Percentiles rank a stretch among this genome's conserved stretches.
Evolutionary conservation across 2,797 vertebrate genomes (phyloP).

Genomic region (Huso huso): DNA sequence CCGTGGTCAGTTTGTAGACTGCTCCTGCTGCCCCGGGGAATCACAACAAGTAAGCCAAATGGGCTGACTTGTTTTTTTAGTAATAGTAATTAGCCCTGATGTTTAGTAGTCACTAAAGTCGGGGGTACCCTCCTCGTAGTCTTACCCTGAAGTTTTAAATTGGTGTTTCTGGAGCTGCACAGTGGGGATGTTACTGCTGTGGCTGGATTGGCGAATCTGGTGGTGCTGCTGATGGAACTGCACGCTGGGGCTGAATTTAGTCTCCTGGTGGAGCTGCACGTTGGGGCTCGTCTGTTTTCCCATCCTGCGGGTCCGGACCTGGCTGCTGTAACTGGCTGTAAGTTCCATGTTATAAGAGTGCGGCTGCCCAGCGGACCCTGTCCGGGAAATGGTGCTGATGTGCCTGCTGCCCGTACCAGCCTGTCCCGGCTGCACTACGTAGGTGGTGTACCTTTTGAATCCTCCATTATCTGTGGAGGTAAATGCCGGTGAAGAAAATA

Average conservation of each 20-base stretch:
- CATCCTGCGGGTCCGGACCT: slow-evolving; percentile 75
- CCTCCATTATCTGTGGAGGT: slow-evolving; percentile 56
- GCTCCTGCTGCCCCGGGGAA: too few relatives aligned
- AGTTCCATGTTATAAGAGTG: slow-evolving; percentile 67
- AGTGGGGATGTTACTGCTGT: slow-evolving; percentile 21
- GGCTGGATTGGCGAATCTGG: slow-evolving; percentile 36
- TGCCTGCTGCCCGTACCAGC: slow-evolving; percentile 45
- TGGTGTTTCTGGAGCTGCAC: slow-evolving; percentile 36
- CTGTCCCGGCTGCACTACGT: slow-evolving; percentile 71
- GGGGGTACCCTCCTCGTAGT: not conserved
- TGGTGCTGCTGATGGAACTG: slow-evolving; percentile 35
- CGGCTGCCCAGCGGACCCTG: slow-evolving; percentile 43
- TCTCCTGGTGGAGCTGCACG: slow-evolving; percentile 50
- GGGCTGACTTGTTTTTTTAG: too few relatives aligned
- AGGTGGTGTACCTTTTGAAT: slow-evolving; percentile 64
- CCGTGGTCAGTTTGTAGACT: too few relatives aligned
- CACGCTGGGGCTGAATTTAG: slow-evolving; percentile 23
- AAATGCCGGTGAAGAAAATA: slow-evolving; percentile 46
- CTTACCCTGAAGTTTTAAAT: slow-evolving; percentile 60
- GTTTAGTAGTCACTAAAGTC: too few relatives aligned
- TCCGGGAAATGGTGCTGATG: slow-evolving; percentile 53
- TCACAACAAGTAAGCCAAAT: too few relatives aligned
- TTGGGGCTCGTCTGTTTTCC: slow-evolving; percentile 51
- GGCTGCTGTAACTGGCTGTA: slow-evolving; percentile 43
- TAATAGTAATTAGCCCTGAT: too few relatives aligned